Conservation (phyloP, 2,888 invertebrate species). For the Drepanosiphum platanoidis region DNA sequence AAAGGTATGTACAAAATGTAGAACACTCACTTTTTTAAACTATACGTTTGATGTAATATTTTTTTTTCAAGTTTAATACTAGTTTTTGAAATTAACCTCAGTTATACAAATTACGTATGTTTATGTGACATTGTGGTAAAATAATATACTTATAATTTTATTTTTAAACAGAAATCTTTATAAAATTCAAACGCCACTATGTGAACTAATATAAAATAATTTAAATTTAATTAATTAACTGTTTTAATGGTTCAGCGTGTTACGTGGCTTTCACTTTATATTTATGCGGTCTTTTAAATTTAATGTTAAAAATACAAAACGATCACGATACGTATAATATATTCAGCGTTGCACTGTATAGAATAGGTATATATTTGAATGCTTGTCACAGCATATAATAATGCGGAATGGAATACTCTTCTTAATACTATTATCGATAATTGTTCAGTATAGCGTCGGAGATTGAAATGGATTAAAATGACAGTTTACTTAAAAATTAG, state of each 20-base stretch:
- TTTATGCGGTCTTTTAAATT: slow-evolving; percentile 20
- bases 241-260: slow-evolving; percentile 7
- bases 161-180: background rate
- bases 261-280: slow-evolving; percentile 21
- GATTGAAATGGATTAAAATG: slow-evolving; percentile 11
- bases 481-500: background rate
- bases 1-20: no score
- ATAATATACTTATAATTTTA: background rate
- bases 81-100: no score
- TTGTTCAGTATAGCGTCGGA: slow-evolving; percentile 3
- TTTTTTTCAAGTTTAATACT: no score
- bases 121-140: no score
- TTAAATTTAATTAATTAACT: slow-evolving; percentile 39
- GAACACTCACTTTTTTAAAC: no score
- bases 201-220: slow-evolving; percentile 13
- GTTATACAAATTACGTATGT: no score
- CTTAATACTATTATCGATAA: background rate
- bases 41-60: no score
- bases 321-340: slow-evolving; percentile 49
- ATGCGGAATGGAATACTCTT: background rate
- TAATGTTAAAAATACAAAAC: slow-evolving; percentile 24
- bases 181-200: background rate
- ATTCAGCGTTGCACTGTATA: slow-evolving; percentile 10
- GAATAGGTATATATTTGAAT: slow-evolving; percentile 22
- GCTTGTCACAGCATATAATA: slow-evolving; percentile 28